Conservation (phyloP, 1,140 invertebrate genomes). For the Bombus pyrosoma region DNA sequence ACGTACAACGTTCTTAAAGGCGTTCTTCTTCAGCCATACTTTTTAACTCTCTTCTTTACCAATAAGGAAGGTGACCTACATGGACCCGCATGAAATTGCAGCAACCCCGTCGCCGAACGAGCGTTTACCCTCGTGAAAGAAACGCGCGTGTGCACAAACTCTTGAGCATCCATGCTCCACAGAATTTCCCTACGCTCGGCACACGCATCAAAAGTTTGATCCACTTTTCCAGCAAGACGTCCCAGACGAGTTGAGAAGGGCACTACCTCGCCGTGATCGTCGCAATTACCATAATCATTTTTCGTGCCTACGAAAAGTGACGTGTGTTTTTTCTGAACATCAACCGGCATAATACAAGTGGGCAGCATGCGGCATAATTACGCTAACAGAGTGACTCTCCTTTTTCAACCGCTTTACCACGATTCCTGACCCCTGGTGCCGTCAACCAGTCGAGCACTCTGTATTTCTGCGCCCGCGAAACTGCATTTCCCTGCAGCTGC, state of each 20-base stretch:
- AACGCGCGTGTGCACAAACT: not conserved
- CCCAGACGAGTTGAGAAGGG: not conserved
- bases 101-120: not conserved
- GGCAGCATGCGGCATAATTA: conserved; percentile 50
- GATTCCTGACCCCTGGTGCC: not conserved
- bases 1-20: not conserved
- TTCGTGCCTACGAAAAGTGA: conserved; percentile 8
- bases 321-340: conserved; percentile 40
- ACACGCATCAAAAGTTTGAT: not conserved
- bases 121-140: not conserved
- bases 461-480: conserved; percentile 35
- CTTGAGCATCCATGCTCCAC: not conserved
- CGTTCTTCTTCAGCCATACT: not conserved
- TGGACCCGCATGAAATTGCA: not conserved
- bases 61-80: not conserved
- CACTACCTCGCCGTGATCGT: not conserved
- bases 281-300: conserved; percentile 37
- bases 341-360: conserved; percentile 32
- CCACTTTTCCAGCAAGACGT: not conserved
- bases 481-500: conserved; percentile 36
- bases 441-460: conserved; percentile 11
- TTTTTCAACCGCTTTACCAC: conserved; percentile 48
- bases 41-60: not conserved
- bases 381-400: conserved; percentile 42
- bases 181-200: too few species aligned